Evolutionary conservation across 2,113 vertebrate genomes (phyloP).

Genomic region (Anguilla rostrata): DNA sequence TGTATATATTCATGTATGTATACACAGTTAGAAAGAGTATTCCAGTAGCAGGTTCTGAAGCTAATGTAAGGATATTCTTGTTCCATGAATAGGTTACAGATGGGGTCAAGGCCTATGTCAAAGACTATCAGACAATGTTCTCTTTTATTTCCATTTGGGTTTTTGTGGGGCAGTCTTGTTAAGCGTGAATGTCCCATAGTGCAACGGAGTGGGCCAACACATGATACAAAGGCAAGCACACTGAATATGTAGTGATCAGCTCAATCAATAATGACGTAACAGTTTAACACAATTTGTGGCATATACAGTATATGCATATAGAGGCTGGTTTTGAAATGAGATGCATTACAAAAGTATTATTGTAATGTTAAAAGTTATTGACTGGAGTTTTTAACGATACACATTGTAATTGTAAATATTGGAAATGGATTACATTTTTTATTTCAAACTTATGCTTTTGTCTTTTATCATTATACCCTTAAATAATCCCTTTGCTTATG

Average conservation of each 20-base stretch:
- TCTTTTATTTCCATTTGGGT: neutral
- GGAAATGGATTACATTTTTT: too few species aligned
- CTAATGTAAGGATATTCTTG: neutral
- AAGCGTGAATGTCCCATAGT: neutral
- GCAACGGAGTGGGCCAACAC: neutral
- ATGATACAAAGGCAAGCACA: neutral
- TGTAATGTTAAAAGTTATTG: neutral
- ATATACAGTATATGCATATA: neutral
- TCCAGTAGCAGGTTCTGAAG: neutral
- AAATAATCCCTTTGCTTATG: neutral
- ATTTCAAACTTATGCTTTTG: neutral
- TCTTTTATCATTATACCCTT: slow-evolving; percentile 2
- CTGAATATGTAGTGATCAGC: neutral
- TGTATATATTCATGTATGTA: neutral
- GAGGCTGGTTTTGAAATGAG: neutral
- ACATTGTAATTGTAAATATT: neutral
- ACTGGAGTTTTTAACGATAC: neutral
- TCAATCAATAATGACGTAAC: neutral
- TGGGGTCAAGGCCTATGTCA: slow-evolving; percentile 21
- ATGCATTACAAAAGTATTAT: neutral
- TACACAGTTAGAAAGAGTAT: neutral
- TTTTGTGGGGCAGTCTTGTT: neutral
- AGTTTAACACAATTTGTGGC: neutral
- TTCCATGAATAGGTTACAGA: neutral
- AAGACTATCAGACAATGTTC: slow-evolving; percentile 6